These are phyloP conservation scores for Phylloscopus collybita DNA, from an alignment of 2,797 vertebrate genomes.

Conservation along the genomic window DNA sequence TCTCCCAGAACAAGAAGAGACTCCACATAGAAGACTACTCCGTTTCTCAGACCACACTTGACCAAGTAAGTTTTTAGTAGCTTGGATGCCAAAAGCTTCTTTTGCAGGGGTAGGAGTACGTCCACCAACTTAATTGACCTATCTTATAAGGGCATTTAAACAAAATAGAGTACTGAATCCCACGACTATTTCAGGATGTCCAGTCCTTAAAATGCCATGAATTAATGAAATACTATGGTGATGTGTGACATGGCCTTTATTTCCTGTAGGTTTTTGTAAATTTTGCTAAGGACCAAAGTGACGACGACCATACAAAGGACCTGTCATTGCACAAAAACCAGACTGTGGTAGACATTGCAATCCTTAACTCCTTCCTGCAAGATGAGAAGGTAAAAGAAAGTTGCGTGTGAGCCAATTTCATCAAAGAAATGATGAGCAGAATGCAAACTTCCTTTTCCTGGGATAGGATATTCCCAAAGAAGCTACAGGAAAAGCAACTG, in stretches of 20 bases:
- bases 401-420: slow-evolving; percentile 84
- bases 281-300: slow-evolving; percentile 98
- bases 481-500: slow-evolving; percentile 73
- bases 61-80: slow-evolving; percentile 86
- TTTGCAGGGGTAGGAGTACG: neutral
- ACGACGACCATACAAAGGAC: slow-evolving; percentile 93
- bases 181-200: neutral
- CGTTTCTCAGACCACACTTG: slow-evolving; percentile 96
- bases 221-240: neutral
- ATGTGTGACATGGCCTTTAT: neutral
- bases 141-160: neutral
- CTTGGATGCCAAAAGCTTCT: neutral
- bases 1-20: slow-evolving; percentile 89
- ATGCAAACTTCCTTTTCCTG: slow-evolving; percentile 47
- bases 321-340: slow-evolving; percentile 88
- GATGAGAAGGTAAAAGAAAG: slow-evolving; percentile 89
- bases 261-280: slow-evolving; percentile 92
- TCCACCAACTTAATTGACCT: neutral
- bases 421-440: slow-evolving; percentile 28
- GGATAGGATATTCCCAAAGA: slow-evolving; percentile 66
- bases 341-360: slow-evolving; percentile 79
- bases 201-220: neutral
- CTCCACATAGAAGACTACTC: slow-evolving; percentile 97
- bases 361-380: slow-evolving; percentile 85
- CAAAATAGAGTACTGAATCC: neutral